Evolutionary conservation across 1,140 invertebrate species (phyloP).

Genomic region (Caenorhabditis briggsae): DNA sequence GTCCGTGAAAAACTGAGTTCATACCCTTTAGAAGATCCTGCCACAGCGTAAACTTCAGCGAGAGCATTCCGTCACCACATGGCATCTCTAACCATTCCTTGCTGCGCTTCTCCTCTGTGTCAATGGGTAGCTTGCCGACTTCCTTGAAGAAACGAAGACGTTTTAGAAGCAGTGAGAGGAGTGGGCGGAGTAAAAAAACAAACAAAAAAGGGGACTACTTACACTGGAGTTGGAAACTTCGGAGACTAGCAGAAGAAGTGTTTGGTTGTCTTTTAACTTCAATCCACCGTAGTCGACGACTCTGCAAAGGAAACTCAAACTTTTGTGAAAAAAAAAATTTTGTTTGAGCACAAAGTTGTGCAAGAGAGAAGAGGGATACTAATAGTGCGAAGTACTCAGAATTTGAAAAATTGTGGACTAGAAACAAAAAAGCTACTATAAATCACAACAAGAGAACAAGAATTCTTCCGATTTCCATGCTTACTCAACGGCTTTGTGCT

Average conservation of each 20-base stretch:
- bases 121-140: conserved; percentile 42
- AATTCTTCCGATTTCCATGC: conserved; percentile 26
- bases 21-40: conserved; percentile 67
- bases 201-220: not conserved
- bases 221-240: not conserved
- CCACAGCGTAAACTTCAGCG: conserved; percentile 65
- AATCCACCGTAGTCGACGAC: conserved; percentile 59
- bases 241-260: conserved; percentile 2
- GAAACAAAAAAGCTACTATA: not conserved
- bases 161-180: not conserved
- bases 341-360: conserved; percentile 34
- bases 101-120: conserved; percentile 44
- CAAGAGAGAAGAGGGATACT: not conserved
- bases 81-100: conserved; percentile 61
- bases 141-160: conserved; percentile 17
- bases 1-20: conserved; percentile 66
- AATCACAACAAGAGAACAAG: not conserved
- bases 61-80: conserved; percentile 55
- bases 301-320: conserved; percentile 37
- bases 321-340: not conserved
- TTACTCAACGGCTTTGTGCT: conserved; percentile 44
- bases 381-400: not conserved
- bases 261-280: conserved; percentile 36
- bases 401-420: not conserved
- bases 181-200: not conserved